phyloP scores from a whole-genome alignment of 2,888 invertebrate species.

The Exephanes ischioxanthus region DNA sequence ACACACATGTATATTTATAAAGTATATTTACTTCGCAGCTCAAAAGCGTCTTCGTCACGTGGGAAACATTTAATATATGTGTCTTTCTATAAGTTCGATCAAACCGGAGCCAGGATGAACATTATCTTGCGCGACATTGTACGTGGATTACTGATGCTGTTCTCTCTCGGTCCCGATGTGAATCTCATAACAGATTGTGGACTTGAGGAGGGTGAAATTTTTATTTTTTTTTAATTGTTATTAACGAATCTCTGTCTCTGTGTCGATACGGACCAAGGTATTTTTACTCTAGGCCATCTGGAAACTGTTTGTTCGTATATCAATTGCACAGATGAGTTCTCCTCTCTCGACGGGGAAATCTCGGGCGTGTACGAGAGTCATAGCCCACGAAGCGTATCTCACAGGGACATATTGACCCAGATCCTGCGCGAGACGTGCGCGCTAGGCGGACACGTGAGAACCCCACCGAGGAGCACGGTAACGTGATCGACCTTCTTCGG shows the following conservation, averaged over 20 bases:
- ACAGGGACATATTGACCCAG: conserved; percentile 78
- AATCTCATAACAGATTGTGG: neutral
- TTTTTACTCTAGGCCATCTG: neutral
- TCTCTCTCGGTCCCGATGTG: neutral
- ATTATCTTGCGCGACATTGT: neutral
- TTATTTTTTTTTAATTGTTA: neutral
- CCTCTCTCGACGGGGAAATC: conserved; percentile 45
- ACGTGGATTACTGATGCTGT: neutral
- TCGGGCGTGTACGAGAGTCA: conserved; percentile 65
- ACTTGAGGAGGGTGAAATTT: neutral
- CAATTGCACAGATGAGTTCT: conserved; percentile 20
- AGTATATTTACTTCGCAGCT: conserved; percentile 33
- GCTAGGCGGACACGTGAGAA: conserved; percentile 71
- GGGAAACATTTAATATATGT: conserved; percentile 28
- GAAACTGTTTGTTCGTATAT: conserved; percentile 15
- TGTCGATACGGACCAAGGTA: neutral
- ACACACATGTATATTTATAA: no score
- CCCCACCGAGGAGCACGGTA: conserved; percentile 57
- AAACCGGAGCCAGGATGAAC: neutral
- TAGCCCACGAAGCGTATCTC: conserved; percentile 62
- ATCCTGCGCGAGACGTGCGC: conserved; percentile 69
- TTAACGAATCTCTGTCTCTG: neutral
- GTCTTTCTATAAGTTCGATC: conserved; percentile 24
- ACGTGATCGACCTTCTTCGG: conserved; percentile 73
- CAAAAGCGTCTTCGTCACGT: neutral